Percentiles rank a stretch among this genome's conserved stretches.
Conservation (phyloP, 2,888 invertebrate genomes). For the Callyntrura sp. region DNA sequence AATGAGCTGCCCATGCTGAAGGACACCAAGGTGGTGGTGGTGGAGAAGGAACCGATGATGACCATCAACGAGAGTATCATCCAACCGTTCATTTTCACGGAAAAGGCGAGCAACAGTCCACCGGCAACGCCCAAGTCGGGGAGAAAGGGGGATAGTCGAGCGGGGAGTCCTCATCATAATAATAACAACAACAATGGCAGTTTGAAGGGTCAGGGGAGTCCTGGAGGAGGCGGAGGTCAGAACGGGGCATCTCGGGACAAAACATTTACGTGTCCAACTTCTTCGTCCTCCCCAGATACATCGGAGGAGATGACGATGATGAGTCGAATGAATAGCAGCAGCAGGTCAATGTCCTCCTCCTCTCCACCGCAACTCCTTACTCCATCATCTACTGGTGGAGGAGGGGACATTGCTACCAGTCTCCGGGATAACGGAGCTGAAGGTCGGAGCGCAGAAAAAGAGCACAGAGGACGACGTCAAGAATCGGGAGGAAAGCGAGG, state of each 20-base stretch:
- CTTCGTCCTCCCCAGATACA: slow-evolving; percentile 75
- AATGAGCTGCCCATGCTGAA: slow-evolving; percentile 78
- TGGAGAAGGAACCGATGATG: slow-evolving; percentile 61
- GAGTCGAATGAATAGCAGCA: background rate
- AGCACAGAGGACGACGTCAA: slow-evolving; percentile 80
- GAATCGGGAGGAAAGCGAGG: slow-evolving; percentile 84
- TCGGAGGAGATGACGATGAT: slow-evolving; percentile 22
- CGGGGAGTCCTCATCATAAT: background rate
- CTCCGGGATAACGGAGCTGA: too few relatives aligned
- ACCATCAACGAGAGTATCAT: slow-evolving; percentile 70
- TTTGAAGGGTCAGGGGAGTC: slow-evolving; percentile 62
- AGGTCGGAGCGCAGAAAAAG: slow-evolving; percentile 84
- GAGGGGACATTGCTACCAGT: background rate
- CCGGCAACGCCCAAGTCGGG: slow-evolving; percentile 24
- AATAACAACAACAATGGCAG: slow-evolving; percentile 46
- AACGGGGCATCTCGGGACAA: slow-evolving; percentile 58
- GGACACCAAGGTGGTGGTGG: slow-evolving; percentile 39
- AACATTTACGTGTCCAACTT: slow-evolving; percentile 92
- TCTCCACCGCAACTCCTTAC: slow-evolving; percentile 70
- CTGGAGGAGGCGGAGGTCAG: slow-evolving; percentile 54
- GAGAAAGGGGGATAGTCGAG: background rate
- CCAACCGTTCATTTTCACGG: slow-evolving; percentile 62
- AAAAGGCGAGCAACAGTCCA: background rate
- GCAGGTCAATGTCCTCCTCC: slow-evolving; percentile 73
- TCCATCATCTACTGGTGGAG: slow-evolving; percentile 37